Conservation (phyloP, 2,888 invertebrate species). For the Saturnia japonica region DNA sequence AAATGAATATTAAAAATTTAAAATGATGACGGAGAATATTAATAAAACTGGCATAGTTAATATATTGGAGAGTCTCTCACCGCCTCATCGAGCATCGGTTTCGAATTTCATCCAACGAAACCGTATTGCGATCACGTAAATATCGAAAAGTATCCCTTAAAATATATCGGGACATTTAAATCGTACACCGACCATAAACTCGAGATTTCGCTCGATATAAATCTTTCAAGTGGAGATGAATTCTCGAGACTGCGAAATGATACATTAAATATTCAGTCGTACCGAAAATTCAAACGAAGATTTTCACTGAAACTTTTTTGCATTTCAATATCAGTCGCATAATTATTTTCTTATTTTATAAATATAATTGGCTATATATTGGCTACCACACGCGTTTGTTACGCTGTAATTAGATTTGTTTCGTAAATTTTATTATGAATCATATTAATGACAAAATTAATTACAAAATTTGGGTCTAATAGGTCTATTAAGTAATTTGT, state of each 20-base stretch:
- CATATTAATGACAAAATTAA: too few relatives aligned
- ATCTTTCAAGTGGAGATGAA: slow-evolving; percentile 77
- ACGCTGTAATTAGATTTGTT: too few relatives aligned
- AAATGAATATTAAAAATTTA: background rate
- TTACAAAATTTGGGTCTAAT: too few relatives aligned
- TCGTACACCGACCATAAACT: slow-evolving; percentile 59
- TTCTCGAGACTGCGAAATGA: slow-evolving; percentile 72
- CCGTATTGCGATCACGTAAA: slow-evolving; percentile 45
- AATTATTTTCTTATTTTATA: background rate
- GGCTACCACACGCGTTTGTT: too few relatives aligned
- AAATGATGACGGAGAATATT: background rate
- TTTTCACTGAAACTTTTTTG: background rate
- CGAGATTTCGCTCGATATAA: slow-evolving; percentile 72
- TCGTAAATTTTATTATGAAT: too few relatives aligned
- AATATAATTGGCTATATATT: background rate
- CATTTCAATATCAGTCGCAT: too few relatives aligned
- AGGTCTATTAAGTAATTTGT: too few relatives aligned
- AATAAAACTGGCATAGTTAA: slow-evolving; percentile 17
- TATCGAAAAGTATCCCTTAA: slow-evolving; percentile 47
- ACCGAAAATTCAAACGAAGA: slow-evolving; percentile 67
- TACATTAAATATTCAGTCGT: slow-evolving; percentile 76
- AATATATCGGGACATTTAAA: slow-evolving; percentile 58
- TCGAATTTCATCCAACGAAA: slow-evolving; percentile 29
- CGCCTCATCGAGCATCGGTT: slow-evolving; percentile 27
- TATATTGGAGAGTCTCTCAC: slow-evolving; percentile 22